A percentile compares a stretch with the other conserved stretches of the same genome.
Conservation (phyloP, 2,797 vertebrate genomes). For the Somateria mollissima region DNA sequence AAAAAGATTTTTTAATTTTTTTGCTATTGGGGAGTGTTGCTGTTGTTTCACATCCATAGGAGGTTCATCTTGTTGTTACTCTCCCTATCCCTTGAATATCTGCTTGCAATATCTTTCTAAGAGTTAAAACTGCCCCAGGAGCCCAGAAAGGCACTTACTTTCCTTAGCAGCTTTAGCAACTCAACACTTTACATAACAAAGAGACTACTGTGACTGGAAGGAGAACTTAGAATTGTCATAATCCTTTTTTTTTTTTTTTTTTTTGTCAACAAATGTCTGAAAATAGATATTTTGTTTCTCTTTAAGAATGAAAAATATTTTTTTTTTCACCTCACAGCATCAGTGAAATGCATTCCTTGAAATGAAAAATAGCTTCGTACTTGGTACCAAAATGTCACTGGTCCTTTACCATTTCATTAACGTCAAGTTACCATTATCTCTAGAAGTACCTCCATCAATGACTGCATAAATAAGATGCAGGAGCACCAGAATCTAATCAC, state of each 20-base stretch:
- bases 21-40: not conserved
- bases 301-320: not conserved
- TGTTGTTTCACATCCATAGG: not conserved
- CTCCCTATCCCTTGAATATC: not conserved
- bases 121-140: not conserved
- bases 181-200: not conserved
- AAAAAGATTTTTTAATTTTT: not conserved
- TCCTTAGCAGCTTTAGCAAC: not conserved
- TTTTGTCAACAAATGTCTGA: not conserved
- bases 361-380: not conserved
- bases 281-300: not conserved
- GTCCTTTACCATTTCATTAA: not conserved
- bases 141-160: not conserved
- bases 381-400: not conserved
- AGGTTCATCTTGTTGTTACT: not conserved
- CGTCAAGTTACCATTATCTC: not conserved
- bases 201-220: not conserved
- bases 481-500: not conserved
- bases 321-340: not conserved
- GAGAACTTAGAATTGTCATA: not conserved
- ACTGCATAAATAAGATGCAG: not conserved
- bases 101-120: not conserved
- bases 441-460: not conserved
- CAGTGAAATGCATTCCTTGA: not conserved
- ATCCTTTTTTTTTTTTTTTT: not conserved